phyloP scores from a whole-genome alignment of 2,113 vertebrate species.

The Platysteira castanea region DNA sequence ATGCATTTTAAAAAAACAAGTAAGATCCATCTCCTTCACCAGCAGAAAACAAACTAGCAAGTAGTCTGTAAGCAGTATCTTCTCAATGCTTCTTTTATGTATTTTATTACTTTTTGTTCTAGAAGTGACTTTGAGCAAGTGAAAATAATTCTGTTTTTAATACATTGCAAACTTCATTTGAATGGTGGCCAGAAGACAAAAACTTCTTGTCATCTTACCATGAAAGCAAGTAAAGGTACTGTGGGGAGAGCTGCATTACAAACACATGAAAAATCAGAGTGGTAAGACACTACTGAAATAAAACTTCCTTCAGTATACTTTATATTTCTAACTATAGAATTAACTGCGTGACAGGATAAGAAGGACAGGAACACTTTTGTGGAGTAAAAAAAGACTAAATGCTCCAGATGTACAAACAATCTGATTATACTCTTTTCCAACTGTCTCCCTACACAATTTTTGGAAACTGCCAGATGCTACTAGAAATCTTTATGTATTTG shows the following conservation, averaged over 20 bases:
- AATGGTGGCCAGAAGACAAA: background rate
- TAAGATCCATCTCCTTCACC: background rate
- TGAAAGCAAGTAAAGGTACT: background rate
- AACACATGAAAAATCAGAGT: background rate
- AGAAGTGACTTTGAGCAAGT: background rate
- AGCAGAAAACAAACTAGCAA: slow-evolving; percentile 38
- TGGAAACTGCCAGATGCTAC: background rate
- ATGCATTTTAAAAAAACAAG: background rate
- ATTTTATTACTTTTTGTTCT: background rate
- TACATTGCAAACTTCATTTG: background rate
- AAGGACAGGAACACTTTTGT: background rate
- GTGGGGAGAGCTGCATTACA: background rate
- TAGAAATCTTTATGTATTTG: background rate
- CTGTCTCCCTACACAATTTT: background rate
- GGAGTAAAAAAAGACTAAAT: background rate
- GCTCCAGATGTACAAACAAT: background rate
- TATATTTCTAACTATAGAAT: background rate
- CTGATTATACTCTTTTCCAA: background rate
- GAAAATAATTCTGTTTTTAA: background rate
- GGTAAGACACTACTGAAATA: background rate
- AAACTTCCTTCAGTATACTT: background rate
- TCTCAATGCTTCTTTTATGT: background rate
- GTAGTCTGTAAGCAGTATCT: background rate
- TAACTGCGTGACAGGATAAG: background rate
- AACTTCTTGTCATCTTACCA: background rate